These are phyloP conservation scores for Abscondita cerata DNA, from an alignment of 2,888 invertebrate species.

Conservation along the genomic window DNA sequence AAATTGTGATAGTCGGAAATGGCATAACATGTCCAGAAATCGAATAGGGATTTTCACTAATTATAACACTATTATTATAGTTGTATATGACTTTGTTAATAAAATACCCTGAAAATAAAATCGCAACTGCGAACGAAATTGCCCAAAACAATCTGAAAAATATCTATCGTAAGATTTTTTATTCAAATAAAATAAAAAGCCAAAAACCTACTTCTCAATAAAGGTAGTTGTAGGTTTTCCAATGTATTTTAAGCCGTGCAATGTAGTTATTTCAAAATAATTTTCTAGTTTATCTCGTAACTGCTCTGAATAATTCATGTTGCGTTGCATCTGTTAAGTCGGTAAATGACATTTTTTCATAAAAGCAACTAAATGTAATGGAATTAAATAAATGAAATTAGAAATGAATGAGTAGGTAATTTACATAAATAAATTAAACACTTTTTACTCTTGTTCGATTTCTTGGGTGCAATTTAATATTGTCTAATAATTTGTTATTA, in stretches of 20 bases:
- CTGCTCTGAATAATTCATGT: constrained; percentile 1
- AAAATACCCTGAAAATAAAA: constrained; percentile 71
- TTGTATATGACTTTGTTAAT: constrained; percentile 75
- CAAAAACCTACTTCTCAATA: constrained; percentile 9
- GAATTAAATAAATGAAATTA: too few relatives aligned
- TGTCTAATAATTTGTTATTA: too few relatives aligned
- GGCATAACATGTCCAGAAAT: constrained; percentile 73
- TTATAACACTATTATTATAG: constrained; percentile 79
- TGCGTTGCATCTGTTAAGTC: too few relatives aligned
- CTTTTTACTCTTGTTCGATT: too few relatives aligned
- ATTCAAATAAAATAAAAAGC: too few relatives aligned
- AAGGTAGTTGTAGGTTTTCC: neutral
- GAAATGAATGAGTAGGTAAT: too few relatives aligned
- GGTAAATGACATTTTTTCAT: too few relatives aligned
- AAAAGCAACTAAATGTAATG: too few relatives aligned
- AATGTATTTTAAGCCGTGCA: constrained; percentile 17
- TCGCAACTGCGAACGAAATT: constrained; percentile 69
- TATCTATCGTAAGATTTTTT: neutral
- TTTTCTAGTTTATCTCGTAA: neutral
- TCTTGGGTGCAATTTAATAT: too few relatives aligned
- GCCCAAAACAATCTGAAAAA: constrained; percentile 71
- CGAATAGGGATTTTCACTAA: constrained; percentile 76
- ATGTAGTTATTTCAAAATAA: constrained; percentile 1
- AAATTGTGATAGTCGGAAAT: constrained; percentile 84
- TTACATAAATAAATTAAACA: too few relatives aligned